Evolutionary conservation across 2,888 invertebrate genomes (phyloP).

Genomic region (Polydrusus tereticollis): DNA sequence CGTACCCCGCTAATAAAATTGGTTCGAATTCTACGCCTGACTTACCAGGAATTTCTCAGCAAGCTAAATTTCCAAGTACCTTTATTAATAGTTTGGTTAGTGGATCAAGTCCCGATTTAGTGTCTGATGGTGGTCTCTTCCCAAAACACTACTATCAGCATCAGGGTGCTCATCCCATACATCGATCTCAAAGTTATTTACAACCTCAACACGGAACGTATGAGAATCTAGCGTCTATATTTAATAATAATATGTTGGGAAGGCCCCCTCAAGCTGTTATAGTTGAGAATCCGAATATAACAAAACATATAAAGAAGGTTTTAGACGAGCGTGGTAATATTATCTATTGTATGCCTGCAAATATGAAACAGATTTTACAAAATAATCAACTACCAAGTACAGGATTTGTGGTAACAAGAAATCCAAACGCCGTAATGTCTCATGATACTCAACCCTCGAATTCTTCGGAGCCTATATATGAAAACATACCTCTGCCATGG

Average conservation of each 20-base stretch:
- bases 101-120: conserved; percentile 83
- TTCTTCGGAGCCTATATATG: conserved; percentile 82
- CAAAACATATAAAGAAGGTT: conserved; percentile 73
- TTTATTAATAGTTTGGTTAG: conserved; percentile 72
- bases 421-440: conserved; percentile 64
- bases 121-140: conserved; percentile 78
- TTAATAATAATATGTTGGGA: conserved; percentile 66
- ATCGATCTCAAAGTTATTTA: conserved; percentile 65
- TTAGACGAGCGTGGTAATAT: conserved; percentile 75
- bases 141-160: conserved; percentile 64
- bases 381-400: conserved; percentile 66
- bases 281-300: conserved; percentile 73
- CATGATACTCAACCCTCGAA: conserved; percentile 63
- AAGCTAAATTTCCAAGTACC: conserved; percentile 60
- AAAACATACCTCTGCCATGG: conserved; percentile 83
- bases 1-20: conserved; percentile 82
- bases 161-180: conserved; percentile 61
- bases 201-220: conserved; percentile 76
- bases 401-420: conserved; percentile 69
- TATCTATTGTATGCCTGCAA: conserved; percentile 74
- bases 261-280: conserved; percentile 67
- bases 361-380: conserved; percentile 66
- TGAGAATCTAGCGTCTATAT: conserved; percentile 77
- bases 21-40: conserved; percentile 89
- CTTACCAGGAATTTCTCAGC: conserved; percentile 78